Evolutionary conservation across 2,888 invertebrate genomes (phyloP).

Genomic region (Pristionchus fissidentatus): DNA sequence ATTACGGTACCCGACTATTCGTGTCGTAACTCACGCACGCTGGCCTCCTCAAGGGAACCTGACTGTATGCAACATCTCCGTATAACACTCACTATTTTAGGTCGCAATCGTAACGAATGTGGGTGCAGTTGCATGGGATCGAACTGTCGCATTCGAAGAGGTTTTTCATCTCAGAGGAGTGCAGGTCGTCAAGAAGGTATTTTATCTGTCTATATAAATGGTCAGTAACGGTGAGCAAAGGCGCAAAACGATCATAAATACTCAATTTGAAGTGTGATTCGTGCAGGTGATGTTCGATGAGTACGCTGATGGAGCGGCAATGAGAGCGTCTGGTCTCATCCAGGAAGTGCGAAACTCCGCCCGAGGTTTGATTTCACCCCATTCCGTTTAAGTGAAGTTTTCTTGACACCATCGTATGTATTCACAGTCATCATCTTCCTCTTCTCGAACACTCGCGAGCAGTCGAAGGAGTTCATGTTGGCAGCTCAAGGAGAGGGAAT

Average conservation of each 20-base stretch:
- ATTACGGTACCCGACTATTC: too few relatives aligned
- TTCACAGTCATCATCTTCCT: conserved; percentile 72
- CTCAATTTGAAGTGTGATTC: not conserved
- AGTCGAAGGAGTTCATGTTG: conserved; percentile 73
- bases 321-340: conserved; percentile 67
- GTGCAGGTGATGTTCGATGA: conserved; percentile 70
- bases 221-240: too few relatives aligned
- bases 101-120: conserved; percentile 73
- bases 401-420: too few relatives aligned
- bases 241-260: too few relatives aligned
- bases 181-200: conserved; percentile 64
- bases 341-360: not conserved
- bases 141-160: conserved; percentile 71
- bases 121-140: conserved; percentile 70
- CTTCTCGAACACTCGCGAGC: conserved; percentile 72
- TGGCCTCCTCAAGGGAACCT: too few relatives aligned
- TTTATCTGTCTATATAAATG: too few relatives aligned
- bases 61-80: too few relatives aligned
- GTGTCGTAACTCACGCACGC: too few relatives aligned
- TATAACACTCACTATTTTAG: too few relatives aligned
- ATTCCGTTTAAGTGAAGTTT: too few relatives aligned
- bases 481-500: conserved; percentile 54
- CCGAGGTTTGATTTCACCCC: not conserved
- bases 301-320: conserved; percentile 65
- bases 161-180: conserved; percentile 69